phyloP scores from a whole-genome alignment of 2,113 vertebrate species.

The Globicephala melas region DNA sequence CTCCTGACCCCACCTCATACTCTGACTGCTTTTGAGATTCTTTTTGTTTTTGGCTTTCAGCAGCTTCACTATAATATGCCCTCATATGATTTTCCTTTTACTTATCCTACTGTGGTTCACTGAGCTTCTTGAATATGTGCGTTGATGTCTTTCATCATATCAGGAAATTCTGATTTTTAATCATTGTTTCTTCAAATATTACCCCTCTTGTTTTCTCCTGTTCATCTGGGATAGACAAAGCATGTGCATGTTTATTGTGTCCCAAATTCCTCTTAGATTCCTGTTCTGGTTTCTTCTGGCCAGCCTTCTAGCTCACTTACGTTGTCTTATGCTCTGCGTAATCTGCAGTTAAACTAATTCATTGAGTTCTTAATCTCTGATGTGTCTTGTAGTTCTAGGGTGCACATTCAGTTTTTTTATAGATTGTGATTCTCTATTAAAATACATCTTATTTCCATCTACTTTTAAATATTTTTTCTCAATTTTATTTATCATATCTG shows the following conservation, averaged over 20 bases:
- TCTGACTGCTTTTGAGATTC: background rate
- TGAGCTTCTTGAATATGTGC: background rate
- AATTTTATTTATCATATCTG: background rate
- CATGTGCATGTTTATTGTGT: background rate
- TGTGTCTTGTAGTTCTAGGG: background rate
- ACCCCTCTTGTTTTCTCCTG: background rate
- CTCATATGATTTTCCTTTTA: background rate
- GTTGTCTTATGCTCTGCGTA: background rate
- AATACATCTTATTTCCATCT: background rate
- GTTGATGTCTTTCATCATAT: slow-evolving; percentile 19
- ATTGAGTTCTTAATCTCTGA: background rate
- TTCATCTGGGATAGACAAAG: background rate
- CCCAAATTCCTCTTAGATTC: background rate
- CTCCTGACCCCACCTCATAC: background rate
- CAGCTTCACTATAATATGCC: background rate
- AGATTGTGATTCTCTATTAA: background rate
- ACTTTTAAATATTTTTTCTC: background rate
- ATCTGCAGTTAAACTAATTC: background rate
- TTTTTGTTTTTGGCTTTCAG: background rate
- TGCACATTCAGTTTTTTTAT: background rate
- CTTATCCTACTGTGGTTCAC: background rate
- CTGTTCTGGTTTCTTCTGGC: background rate
- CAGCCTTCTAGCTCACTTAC: background rate
- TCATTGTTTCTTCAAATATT: background rate
- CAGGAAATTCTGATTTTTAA: background rate